These are phyloP conservation scores for Acipenser ruthenus DNA, from an alignment of 2,797 vertebrate genomes.

Conservation along the genomic window DNA sequence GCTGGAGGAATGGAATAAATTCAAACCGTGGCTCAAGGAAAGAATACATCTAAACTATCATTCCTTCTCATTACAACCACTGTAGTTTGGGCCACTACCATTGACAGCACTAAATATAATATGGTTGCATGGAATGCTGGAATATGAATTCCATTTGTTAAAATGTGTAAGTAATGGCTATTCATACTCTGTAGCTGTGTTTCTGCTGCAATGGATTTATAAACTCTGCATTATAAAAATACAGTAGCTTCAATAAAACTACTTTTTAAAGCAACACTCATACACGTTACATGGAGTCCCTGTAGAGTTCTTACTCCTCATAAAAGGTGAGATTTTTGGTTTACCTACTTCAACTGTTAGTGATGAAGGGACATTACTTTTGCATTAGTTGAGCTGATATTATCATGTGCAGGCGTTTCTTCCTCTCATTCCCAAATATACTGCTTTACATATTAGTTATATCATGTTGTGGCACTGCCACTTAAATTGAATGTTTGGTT, in stretches of 20 bases:
- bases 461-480: too few species aligned
- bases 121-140: slow-evolving; percentile 10
- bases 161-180: slow-evolving; percentile 17
- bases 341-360: slow-evolving; percentile 23
- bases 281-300: slow-evolving; percentile 36
- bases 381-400: not conserved
- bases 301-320: slow-evolving; percentile 28
- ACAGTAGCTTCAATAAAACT: slow-evolving; percentile 26
- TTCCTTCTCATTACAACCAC: slow-evolving; percentile 33
- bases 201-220: slow-evolving; percentile 26
- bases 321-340: slow-evolving; percentile 39
- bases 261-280: slow-evolving; percentile 37
- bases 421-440: too few species aligned
- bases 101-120: slow-evolving; percentile 33
- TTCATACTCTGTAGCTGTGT: slow-evolving; percentile 17
- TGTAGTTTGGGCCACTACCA: slow-evolving; percentile 23
- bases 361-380: not conserved
- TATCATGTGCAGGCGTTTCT: not conserved
- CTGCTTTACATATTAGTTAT: too few species aligned
- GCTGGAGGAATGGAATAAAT: slow-evolving; percentile 41
- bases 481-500: too few species aligned
- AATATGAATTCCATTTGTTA: slow-evolving; percentile 5
- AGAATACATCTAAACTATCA: slow-evolving; percentile 35
- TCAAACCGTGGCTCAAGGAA: slow-evolving; percentile 39
- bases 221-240: slow-evolving; percentile 27